Percentiles rank a stretch among this genome's conserved stretches.
Conservation (phyloP, 2,888 invertebrate genomes). For the Eupithecia subumbrata region DNA sequence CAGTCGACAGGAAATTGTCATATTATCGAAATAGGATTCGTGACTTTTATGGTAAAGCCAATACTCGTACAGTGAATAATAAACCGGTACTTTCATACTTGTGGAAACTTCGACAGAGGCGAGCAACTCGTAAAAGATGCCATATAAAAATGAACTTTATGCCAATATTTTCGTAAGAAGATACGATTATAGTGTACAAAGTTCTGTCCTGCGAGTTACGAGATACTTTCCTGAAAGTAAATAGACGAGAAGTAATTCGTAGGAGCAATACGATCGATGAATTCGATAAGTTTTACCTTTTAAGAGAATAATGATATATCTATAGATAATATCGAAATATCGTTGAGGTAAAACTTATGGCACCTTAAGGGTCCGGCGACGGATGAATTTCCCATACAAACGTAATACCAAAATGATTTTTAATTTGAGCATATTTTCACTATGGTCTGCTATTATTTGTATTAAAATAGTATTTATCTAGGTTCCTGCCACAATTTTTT, state of each 20-base stretch:
- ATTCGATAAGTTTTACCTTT: neutral
- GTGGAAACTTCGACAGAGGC: constrained; percentile 27
- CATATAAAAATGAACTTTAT: constrained; percentile 44
- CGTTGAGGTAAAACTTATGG: neutral
- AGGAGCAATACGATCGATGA: neutral
- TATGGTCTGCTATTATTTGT: too few species aligned
- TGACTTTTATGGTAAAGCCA: constrained; percentile 39
- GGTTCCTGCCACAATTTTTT: too few species aligned
- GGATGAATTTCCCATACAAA: too few species aligned
- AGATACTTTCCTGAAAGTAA: constrained; percentile 34
- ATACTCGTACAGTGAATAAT: constrained; percentile 37
- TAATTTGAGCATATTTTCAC: too few species aligned
- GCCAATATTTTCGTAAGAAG: constrained; percentile 40
- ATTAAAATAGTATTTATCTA: too few species aligned
- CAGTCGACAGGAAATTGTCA: constrained; percentile 38
- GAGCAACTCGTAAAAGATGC: constrained; percentile 39
- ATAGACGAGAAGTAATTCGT: constrained; percentile 31
- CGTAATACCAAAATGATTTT: too few species aligned
- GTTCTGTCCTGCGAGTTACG: constrained; percentile 34
- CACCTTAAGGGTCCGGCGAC: too few species aligned
- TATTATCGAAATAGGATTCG: constrained; percentile 36
- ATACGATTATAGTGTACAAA: constrained; percentile 37
- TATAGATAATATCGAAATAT: neutral
- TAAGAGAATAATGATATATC: neutral
- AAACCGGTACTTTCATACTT: constrained; percentile 37